phyloP scores from a whole-genome alignment of 37 sponge, comb jelly and placozoan genomes.

The Beroe ovata region DNA sequence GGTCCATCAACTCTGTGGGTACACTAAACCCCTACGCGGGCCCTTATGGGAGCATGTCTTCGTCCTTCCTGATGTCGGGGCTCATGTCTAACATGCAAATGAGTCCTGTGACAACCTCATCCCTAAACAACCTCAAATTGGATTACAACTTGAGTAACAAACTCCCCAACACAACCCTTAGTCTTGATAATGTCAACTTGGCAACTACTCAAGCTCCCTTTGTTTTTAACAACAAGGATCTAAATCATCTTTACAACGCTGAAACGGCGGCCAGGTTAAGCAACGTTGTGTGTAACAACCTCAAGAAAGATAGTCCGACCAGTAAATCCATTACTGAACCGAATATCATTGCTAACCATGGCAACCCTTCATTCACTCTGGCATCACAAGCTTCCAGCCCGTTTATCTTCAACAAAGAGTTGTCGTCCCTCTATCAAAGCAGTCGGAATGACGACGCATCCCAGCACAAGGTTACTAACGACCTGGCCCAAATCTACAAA shows the following conservation, averaged over 20 bases:
- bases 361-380: constrained; percentile 14
- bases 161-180: constrained; percentile 46
- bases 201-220: constrained; percentile 54
- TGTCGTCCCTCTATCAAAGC: constrained; percentile 47
- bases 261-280: constrained; percentile 42
- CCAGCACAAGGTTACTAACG: constrained; percentile 35
- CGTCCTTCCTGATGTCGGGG: background rate
- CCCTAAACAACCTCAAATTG: constrained; percentile 67
- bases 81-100: constrained; percentile 51
- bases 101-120: constrained; percentile 57
- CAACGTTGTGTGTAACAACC: constrained; percentile 33
- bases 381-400: constrained; percentile 37
- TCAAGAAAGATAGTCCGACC: constrained; percentile 60
- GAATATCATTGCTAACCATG: background rate
- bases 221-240: constrained; percentile 57
- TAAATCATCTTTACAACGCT: constrained; percentile 49
- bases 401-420: constrained; percentile 56
- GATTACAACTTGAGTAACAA: constrained; percentile 51
- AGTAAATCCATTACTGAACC: background rate
- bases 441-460: background rate
- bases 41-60: constrained; percentile 26
- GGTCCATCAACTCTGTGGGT: constrained; percentile 49
- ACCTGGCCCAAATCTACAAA: constrained; percentile 64
- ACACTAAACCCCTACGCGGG: constrained; percentile 40
- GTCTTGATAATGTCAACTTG: constrained; percentile 55